These are phyloP conservation scores for Cistogaster globosa DNA, from an alignment of 2,888 invertebrate genomes.

Conservation along the genomic window DNA sequence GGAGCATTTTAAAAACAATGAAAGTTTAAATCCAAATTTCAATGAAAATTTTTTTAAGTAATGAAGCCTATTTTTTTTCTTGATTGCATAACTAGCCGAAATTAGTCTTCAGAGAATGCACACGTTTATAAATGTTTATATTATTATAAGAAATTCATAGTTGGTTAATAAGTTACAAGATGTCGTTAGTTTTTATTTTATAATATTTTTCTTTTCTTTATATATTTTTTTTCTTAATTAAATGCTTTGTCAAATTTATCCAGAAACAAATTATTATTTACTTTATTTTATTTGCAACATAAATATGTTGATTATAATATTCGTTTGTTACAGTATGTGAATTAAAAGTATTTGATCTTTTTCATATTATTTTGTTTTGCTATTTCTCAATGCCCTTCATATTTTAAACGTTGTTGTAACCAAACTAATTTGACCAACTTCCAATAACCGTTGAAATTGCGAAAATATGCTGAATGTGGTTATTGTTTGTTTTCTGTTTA, in stretches of 20 bases:
- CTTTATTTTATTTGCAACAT: background rate
- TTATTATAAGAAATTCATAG: no score
- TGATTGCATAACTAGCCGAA: no score
- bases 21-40: no score
- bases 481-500: constrained; percentile 72
- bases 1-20: no score
- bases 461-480: constrained; percentile 73
- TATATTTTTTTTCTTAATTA: background rate
- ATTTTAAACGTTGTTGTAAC: background rate
- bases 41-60: no score
- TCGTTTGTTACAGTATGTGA: constrained; percentile 2
- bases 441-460: constrained; percentile 53
- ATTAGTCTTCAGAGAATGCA: no score
- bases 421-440: constrained; percentile 30
- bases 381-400: background rate
- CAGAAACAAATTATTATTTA: background rate
- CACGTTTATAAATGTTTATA: no score
- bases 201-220: background rate
- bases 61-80: no score
- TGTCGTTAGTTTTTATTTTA: background rate
- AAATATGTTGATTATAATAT: constrained; percentile 26
- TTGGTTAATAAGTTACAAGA: no score
- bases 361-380: constrained; percentile 5
- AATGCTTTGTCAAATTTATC: background rate
- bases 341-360: background rate